phyloP scores from a whole-genome alignment of 2,113 vertebrate species.

The Pseudopodoces humilis region DNA sequence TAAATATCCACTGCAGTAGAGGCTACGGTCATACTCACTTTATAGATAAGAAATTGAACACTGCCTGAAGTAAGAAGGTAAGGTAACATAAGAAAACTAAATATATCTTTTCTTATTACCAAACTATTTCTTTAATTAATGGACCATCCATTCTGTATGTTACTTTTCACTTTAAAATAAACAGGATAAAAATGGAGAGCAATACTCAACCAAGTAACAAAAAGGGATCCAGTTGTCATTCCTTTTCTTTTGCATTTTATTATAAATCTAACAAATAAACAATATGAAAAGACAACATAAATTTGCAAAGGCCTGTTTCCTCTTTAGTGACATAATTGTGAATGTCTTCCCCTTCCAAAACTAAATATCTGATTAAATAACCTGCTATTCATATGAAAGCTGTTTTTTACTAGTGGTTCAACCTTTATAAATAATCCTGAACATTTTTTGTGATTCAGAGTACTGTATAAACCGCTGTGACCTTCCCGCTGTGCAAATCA shows the following conservation, averaged over 20 bases:
- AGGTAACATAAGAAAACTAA: neutral
- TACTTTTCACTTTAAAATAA: neutral
- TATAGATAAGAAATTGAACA: neutral
- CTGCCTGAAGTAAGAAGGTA: neutral
- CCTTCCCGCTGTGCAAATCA: neutral
- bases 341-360: neutral
- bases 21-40: neutral
- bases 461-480: neutral
- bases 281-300: neutral
- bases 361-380: neutral
- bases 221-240: neutral
- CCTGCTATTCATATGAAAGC: neutral
- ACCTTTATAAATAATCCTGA: neutral
- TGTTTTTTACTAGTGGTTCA: neutral
- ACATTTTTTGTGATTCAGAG: neutral
- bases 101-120: neutral
- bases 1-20: neutral
- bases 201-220: neutral
- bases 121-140: neutral
- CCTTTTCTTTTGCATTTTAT: neutral
- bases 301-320: neutral
- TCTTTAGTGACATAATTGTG: neutral
- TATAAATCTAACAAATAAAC: neutral
- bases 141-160: neutral
- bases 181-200: neutral